These are phyloP conservation scores for Bungarus multicinctus DNA, from an alignment of 2,113 vertebrate genomes.

Conservation along the genomic window DNA sequence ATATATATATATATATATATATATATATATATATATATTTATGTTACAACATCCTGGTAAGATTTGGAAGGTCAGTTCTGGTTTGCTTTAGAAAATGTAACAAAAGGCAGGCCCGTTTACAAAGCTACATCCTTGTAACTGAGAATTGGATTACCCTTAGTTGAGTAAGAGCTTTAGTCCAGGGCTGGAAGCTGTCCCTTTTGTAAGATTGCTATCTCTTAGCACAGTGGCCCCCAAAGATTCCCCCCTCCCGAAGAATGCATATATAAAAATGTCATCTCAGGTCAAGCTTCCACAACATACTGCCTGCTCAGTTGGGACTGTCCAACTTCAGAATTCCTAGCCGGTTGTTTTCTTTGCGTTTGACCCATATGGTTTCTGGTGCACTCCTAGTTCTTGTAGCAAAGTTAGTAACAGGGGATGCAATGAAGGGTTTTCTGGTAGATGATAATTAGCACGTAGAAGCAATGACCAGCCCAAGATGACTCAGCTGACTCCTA, in stretches of 20 bases:
- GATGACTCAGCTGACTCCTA: not conserved
- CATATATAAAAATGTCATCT: not conserved
- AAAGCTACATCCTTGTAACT: not conserved
- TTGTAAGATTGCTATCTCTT: not conserved
- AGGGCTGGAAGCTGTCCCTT: not conserved
- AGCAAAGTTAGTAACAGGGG: not conserved
- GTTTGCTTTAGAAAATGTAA: not conserved
- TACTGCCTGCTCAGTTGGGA: not conserved
- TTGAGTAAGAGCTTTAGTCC: not conserved
- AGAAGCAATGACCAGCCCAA: not conserved
- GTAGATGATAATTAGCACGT: not conserved
- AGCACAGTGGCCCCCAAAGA: not conserved
- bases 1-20: too few species aligned
- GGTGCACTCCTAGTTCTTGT: not conserved
- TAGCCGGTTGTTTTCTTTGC: not conserved
- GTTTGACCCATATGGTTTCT: not conserved
- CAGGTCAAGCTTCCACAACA: not conserved
- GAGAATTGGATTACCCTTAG: not conserved
- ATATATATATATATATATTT: too few species aligned
- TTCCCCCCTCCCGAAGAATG: not conserved
- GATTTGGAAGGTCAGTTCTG: not conserved
- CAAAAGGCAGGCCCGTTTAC: not conserved
- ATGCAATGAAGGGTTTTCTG: not conserved
- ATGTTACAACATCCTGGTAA: too few species aligned
- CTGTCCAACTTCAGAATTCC: not conserved